These are phyloP conservation scores for Lordiphosa collinella DNA, from an alignment of 1,140 invertebrate species.

Conservation along the genomic window DNA sequence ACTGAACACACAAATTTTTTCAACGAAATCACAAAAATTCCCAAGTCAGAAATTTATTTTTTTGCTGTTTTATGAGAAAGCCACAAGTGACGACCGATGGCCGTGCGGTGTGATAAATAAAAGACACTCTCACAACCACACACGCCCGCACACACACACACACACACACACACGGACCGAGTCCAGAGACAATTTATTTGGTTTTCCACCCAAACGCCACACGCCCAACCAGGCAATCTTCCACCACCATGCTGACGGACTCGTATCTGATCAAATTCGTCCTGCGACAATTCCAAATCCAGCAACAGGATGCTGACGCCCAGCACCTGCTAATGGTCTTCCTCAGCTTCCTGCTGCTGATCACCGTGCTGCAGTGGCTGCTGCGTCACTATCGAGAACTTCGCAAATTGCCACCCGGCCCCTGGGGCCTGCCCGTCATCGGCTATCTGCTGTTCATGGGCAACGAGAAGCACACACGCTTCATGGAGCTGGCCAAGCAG, in stretches of 20 bases:
- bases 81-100: slow-evolving; percentile 54
- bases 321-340: slow-evolving; percentile 81
- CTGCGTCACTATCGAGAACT: slow-evolving; percentile 80
- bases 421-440: slow-evolving; percentile 89
- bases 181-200: neutral
- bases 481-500: slow-evolving; percentile 86
- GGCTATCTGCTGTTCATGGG: slow-evolving; percentile 91
- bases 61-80: slow-evolving; percentile 13
- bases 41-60: too few species aligned
- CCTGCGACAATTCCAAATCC: slow-evolving; percentile 59
- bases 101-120: slow-evolving; percentile 20
- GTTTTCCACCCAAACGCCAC: too few species aligned
- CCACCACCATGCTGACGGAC: slow-evolving; percentile 58
- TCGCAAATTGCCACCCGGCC: slow-evolving; percentile 88
- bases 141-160: neutral
- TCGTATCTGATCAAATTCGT: slow-evolving; percentile 75
- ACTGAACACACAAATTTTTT: slow-evolving; percentile 8
- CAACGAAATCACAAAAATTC: neutral
- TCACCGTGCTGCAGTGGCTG: slow-evolving; percentile 81
- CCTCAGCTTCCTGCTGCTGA: slow-evolving; percentile 80
- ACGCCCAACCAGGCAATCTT: too few species aligned
- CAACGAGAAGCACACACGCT: slow-evolving; percentile 88
- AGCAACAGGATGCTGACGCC: slow-evolving; percentile 54
- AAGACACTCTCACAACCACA: neutral
- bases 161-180: neutral